Percentiles rank a stretch among this genome's conserved stretches.
These are phyloP conservation scores for Heteropelma amictum DNA, from an alignment of 2,888 invertebrate genomes.

Conservation along the genomic window DNA sequence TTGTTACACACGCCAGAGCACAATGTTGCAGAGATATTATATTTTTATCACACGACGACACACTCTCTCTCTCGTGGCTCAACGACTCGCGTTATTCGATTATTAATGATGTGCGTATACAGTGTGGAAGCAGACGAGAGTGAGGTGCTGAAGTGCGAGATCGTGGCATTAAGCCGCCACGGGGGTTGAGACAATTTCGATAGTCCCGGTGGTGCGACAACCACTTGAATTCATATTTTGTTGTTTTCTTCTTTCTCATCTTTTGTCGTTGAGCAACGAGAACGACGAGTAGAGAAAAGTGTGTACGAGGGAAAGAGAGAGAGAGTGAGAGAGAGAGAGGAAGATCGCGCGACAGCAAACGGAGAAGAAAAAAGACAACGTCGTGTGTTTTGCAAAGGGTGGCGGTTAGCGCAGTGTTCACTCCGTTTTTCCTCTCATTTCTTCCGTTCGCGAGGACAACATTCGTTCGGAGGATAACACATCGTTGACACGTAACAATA, in stretches of 20 bases:
- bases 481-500: neutral
- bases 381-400: too few relatives aligned
- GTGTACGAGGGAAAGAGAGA: neutral
- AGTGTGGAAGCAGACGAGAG: constrained; percentile 70
- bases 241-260: constrained; percentile 8
- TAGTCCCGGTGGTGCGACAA: neutral
- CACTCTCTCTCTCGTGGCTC: constrained; percentile 56
- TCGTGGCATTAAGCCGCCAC: constrained; percentile 66
- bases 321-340: neutral
- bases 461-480: constrained; percentile 12
- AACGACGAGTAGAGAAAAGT: neutral
- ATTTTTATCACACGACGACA: constrained; percentile 57
- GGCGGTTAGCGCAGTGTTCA: constrained; percentile 10
- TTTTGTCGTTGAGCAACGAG: constrained; percentile 6
- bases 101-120: constrained; percentile 72
- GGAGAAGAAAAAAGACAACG: constrained; percentile 3
- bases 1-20: constrained; percentile 41
- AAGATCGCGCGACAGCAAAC: neutral
- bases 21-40: constrained; percentile 55
- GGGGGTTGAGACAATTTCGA: constrained; percentile 64
- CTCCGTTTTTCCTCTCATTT: constrained; percentile 8
- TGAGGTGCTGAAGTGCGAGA: constrained; percentile 64
- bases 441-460: neutral
- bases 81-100: constrained; percentile 67
- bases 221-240: neutral